Evolutionary conservation across 2,113 vertebrate species (phyloP), one percentile per base, ranked within the genome.

Genomic region (Tichodroma muraria): DNA sequence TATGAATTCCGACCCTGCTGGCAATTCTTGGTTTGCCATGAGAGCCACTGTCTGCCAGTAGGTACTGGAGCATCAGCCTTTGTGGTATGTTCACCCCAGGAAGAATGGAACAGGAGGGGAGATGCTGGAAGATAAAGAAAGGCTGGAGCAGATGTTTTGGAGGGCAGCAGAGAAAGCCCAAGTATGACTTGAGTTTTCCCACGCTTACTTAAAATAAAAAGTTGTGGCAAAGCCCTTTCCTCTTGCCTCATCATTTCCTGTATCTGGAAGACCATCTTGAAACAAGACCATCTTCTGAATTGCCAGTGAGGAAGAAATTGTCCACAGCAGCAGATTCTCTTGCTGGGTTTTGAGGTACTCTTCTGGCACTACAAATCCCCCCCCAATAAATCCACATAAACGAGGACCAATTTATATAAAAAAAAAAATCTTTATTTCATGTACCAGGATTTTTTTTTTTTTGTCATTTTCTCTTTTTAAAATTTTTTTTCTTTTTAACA

Each of bases 391-490:
- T 71, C 53, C 90, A 96, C 90, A 38, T 92, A 85, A 89, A 53
- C 25, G 3, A 97, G 45, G 85, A 97, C 96, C 93, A 91, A 96
- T 78, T 96, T 98, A 92, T 89, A 95, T 75, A 93, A 82, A 83
- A 97, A 96, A 96, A 97, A 97, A 98, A 98, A 97, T 97, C 98
- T 98, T 98, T 98, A 98, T 98, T 98, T 98, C 97, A 98, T 98
- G 98, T 98, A 98, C 98, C 98, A 98, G 98, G 98, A 98, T 95
- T 97, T 98, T 97, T 97, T 93, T n/a, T 90, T 97, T 97, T 97
- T 97, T 96, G 92, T 97, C 49, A 94, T 97, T 98, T 98, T 98
- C 96, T 97, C 95, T 97, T 97, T 98, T 98, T 98, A 97, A 97
- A 98, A 96, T 97, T 97, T 97, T 98, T n/a, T 97, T 98, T 97